Conservation (phyloP, 2,113 vertebrate species). For the Propithecus coquereli region DNA sequence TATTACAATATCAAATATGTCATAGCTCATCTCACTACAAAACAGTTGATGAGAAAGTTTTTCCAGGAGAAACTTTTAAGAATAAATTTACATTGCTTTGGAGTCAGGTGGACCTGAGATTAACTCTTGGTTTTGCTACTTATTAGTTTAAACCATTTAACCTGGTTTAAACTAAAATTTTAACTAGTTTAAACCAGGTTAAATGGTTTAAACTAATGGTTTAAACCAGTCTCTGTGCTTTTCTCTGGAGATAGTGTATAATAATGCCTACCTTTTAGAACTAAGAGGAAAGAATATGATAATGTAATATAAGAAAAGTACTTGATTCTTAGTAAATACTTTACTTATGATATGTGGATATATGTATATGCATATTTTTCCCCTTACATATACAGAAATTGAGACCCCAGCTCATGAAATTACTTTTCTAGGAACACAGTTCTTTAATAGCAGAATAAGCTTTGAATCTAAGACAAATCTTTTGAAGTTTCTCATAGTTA, state of each 20-base stretch:
- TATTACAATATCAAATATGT: background rate
- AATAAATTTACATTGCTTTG: background rate
- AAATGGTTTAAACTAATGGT: background rate
- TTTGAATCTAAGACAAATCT: background rate
- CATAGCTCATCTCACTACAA: background rate
- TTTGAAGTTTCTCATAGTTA: background rate
- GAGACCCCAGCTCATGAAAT: background rate
- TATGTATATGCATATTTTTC: background rate
- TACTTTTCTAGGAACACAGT: background rate
- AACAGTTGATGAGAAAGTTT: background rate
- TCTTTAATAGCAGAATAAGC: background rate
- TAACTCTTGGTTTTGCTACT: background rate
- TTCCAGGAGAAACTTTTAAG: background rate
- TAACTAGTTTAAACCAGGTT: background rate
- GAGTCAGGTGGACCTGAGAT: background rate
- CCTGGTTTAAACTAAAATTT: background rate
- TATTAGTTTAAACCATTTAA: background rate
- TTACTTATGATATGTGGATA: background rate
- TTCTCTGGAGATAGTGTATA: background rate
- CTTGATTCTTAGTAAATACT: background rate
- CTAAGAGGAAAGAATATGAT: background rate
- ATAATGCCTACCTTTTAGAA: background rate
- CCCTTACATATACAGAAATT: background rate
- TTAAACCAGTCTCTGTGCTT: background rate
- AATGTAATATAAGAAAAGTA: background rate